Base-by-base conservation (phyloP, 1,140 invertebrate genomes). In the Nylanderia fulva region DNA sequence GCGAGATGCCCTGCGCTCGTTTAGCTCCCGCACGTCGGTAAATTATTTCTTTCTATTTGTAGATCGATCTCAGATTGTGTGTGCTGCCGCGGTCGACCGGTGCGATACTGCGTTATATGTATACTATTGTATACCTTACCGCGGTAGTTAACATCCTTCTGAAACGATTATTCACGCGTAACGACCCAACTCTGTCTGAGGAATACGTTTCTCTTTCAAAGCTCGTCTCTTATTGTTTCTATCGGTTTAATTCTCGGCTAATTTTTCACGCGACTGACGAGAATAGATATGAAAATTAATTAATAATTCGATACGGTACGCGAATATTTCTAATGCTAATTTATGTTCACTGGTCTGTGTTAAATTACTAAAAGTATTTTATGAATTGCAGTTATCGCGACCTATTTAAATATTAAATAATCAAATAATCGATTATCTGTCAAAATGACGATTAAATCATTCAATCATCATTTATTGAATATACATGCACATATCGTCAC, bases 21-120 rank as follows among this genome's bases (percentile, higher is more conserved):
- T 77, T 66, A 68, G 18, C 75, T 39, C 48, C 56, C 48, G 36
- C 77, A 58, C 66, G 66, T 82, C 66, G 66, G 52, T 82, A 60
- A 82, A 72, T 72, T 82, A 82, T 72, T 72, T 82, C 77, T 82
- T 82, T 82, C 77, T 82, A 82, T 82, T 82, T 82, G 77, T 33
- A 82, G 77, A 82, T 82, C 52, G 52, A 82, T 82, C 77, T 58
- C 9, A 82, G 66, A 72, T 82, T 82, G 77, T 48, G 15, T 33
- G 29, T 33, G 29, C 60, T 33, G 29, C 60, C 27, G 13, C 27
- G 15, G 33, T 21, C 18, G 36, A 24, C 33, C 18, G 61, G 61
- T 60, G 33, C 64, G 36, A 80, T 80, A 80, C 52, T 71, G 36
- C 33, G 64, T 60, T 82, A 45, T 54, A n/a, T n/a, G n/a, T n/a